Evolutionary conservation across 2,113 vertebrate species (phyloP).

Genomic region (Mormyrus lacerda): DNA sequence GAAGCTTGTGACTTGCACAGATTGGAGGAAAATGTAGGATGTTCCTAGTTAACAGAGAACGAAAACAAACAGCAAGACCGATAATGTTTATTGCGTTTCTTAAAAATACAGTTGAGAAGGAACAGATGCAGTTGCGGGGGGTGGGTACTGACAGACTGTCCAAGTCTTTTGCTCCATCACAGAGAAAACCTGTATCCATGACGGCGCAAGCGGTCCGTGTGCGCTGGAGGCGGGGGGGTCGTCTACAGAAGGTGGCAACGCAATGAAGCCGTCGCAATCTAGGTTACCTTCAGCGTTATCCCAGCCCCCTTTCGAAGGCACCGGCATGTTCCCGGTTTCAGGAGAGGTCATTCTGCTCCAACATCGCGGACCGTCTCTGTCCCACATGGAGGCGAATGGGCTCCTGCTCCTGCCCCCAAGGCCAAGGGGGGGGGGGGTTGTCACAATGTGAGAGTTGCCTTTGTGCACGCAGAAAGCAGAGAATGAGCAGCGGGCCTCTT

Average conservation of each 20-base stretch:
- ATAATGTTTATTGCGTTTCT: neutral
- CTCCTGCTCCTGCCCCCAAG: conserved; percentile 41
- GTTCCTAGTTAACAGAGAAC: neutral
- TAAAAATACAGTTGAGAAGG: neutral
- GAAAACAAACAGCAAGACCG: neutral
- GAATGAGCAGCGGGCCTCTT: conserved; percentile 46
- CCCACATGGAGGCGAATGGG: conserved; percentile 29
- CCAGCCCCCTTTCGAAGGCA: neutral
- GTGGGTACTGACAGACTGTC: neutral
- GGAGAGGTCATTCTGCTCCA: neutral
- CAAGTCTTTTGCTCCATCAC: neutral
- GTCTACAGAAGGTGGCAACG: neutral
- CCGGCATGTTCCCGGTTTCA: neutral
- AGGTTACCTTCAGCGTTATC: neutral
- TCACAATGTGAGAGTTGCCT: conserved; percentile 51
- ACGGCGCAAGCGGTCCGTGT: neutral
- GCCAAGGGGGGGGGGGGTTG: conserved; percentile 15
- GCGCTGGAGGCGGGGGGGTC: neutral
- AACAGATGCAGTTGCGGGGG: neutral
- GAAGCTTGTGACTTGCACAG: neutral
- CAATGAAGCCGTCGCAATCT: neutral
- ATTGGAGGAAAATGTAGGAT: neutral
- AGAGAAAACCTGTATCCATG: neutral
- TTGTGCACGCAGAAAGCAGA: conserved; percentile 56
- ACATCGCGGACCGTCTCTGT: conserved; percentile 28